phyloP scores from a whole-genome alignment of 2,797 vertebrate species.

The Dendrocincla tyrannina region DNA sequence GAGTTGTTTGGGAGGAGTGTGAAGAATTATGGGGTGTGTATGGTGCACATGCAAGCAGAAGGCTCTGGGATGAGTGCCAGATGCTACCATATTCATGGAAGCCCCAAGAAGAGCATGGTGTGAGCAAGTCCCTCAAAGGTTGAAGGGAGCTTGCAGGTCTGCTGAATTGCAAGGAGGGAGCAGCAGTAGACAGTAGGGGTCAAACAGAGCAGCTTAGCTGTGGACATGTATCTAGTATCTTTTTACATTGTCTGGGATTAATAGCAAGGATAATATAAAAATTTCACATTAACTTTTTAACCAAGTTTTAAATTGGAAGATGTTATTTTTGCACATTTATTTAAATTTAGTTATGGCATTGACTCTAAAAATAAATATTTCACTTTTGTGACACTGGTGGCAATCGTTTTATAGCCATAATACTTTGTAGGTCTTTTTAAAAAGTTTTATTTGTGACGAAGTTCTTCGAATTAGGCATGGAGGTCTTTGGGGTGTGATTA shows the following conservation, averaged over 20 bases:
- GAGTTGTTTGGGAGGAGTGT: not conserved
- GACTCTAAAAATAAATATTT: not conserved
- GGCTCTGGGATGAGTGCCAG: not conserved
- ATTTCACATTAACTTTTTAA: not conserved
- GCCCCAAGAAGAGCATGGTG: not conserved
- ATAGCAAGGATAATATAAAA: not conserved
- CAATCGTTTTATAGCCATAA: not conserved
- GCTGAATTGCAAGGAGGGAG: not conserved
- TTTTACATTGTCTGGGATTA: not conserved
- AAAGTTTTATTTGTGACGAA: not conserved
- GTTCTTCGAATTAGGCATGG: not conserved
- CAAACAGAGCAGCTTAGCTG: not conserved
- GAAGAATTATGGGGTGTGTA: not conserved
- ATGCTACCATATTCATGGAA: not conserved
- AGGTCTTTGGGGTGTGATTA: not conserved
- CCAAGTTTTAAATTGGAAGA: not conserved
- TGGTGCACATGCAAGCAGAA: rapidly evolving
- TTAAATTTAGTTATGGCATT: not conserved
- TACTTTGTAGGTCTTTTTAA: not conserved
- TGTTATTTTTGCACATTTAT: not conserved
- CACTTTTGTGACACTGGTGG: not conserved
- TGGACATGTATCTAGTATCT: not conserved
- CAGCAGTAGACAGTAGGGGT: not conserved
- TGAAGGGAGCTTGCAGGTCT: not conserved
- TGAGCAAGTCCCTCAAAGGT: not conserved